Evolutionary conservation across 30 jellyfish, hydroid and myxozoan genomes (phyloP), one percentile per base, ranked within the genome.

Genomic region (Aurelia coerulea): DNA sequence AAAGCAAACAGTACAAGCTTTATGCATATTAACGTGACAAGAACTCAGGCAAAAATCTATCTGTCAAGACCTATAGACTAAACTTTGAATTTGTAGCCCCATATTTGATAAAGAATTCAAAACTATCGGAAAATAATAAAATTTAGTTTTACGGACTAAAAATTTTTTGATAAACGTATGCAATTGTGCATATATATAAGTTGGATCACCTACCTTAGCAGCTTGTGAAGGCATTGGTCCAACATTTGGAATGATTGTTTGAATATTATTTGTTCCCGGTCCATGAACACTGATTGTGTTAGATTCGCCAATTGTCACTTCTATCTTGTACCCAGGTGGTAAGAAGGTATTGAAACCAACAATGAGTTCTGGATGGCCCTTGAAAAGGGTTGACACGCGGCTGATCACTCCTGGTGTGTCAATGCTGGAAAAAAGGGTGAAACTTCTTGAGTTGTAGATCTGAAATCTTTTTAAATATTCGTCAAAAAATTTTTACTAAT

Each of bases 361-460:
- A 37, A 90, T 95, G 69, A 95, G 88, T 15, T 95, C 99, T 4
- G 97, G 97, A 78, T 95, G 97, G 62, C 99, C 99, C 63, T 95
- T 90, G 88, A 95, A 95, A 31, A 95, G 73, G 52, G 97, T 87
- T 54, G 97, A 90, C 19, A 90, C 98, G 10, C 97, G 89, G 74
- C 98, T 95, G 87, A 95, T 91, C 60, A 95, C 99, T 0, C 99
- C 97, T 17, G 97, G 98, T 3, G 99, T 95, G 69, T 95, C 98
- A 68, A 95, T 90, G 39, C 99, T 95, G 79, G 2, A 90, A 83
- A 68, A 60, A 0, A 46, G 37, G 8, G 46, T 35, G 51, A 33
- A 52, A 23, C 37, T 51, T 32, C 49, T 23, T 9, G 59, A 8
- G 53, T 14, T 12, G 0, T 50, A 35, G 78, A 66, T 66, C 29